Base-by-base conservation (phyloP, 2,113 vertebrate genomes). In the Parotia lawesii region DNA sequence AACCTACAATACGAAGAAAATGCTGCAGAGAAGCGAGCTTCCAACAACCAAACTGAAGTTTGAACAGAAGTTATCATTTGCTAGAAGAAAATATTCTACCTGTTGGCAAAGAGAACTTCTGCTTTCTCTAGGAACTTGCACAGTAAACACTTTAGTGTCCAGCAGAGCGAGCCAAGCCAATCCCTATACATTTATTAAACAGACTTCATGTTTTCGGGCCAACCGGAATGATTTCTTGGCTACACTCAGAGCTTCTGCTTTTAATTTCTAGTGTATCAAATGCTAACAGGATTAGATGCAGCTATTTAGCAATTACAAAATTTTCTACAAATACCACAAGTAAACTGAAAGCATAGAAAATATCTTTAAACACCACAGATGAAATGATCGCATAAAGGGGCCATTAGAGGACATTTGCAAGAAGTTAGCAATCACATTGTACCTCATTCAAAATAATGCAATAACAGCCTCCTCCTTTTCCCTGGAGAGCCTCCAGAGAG, bases 261-360 rank as follows among this genome's bases (percentile, higher is more conserved):
- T 93, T 84, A 90, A 94, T 92, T 93, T 94, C 81, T 58, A 75
- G 48, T 57, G 45, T 94, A 91, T 75, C 81, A 38, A 82, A 96
- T 35, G 54, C 45, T 89, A 94, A 82, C 53, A 89, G 91, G 70
- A 85, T 91, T 96, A 89, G 56, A 66, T 51, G 28, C 79, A 90
- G 72, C 47, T 71, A 78, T 75, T 92, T 75, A 96, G 77, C 89
- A 76, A 78, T 93, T 85, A 94, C 57, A 72, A 25, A 40, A 21
- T 69, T 89, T 80, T 82, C 73, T 92, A 45, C 73, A 78, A 89
- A 77, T 84, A 50, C 38, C 75, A 24, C 27, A 15, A 81, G 54
- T 28, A 40, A 14, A 24, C 54, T 29, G 71, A 79, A 67, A 87
- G 37, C 15, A 1, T 1, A 56, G 56, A 83, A 71, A 50, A 19